A percentile compares a stretch with the other conserved stretches of the same genome.
phyloP scores from a whole-genome alignment of 2,113 vertebrate genomes.

The Spilogale gracilis region DNA sequence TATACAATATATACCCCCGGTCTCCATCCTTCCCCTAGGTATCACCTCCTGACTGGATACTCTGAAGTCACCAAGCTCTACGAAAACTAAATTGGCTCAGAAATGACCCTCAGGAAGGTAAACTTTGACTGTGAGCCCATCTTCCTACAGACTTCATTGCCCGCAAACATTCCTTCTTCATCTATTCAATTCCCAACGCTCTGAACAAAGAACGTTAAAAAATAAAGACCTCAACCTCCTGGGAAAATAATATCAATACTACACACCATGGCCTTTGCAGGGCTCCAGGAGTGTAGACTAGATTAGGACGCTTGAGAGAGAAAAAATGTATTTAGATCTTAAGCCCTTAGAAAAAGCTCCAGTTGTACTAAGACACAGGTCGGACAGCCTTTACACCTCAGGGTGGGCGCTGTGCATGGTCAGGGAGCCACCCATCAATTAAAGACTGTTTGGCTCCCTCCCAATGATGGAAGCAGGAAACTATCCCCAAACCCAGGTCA shows the following conservation, averaged over 20 bases:
- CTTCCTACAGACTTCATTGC: neutral
- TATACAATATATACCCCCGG: neutral
- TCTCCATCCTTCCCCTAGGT: neutral
- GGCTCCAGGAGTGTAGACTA: neutral
- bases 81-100: neutral
- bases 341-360: neutral
- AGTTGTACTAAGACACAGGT: neutral
- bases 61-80: neutral
- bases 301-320: neutral
- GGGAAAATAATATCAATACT: neutral
- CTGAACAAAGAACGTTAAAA: neutral
- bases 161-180: neutral
- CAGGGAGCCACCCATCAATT: neutral
- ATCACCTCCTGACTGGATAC: neutral
- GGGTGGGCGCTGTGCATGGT: neutral
- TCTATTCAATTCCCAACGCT: neutral
- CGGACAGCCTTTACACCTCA: neutral
- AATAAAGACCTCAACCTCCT: neutral
- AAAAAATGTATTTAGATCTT: neutral
- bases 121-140: neutral
- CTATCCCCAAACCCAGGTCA: neutral
- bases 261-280: neutral
- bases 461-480: neutral
- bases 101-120: neutral
- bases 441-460: neutral